phyloP scores from a whole-genome alignment of 1,140 invertebrate species.

The Temnothorax curvispinosus region DNA sequence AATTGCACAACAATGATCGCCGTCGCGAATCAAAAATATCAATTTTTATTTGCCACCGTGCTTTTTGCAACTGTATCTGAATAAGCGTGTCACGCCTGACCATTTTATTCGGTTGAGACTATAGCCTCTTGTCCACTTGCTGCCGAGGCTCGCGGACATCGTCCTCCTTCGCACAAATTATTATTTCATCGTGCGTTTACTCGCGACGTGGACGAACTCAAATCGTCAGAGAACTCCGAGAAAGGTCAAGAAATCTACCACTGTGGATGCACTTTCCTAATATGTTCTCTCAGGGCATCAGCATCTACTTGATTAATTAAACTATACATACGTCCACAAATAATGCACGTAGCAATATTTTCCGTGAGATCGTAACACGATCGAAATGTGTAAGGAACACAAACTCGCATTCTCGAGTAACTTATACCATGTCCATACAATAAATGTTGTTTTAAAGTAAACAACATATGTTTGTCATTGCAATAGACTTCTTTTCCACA shows the following conservation, averaged over 20 bases:
- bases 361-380: too few species aligned
- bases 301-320: too few species aligned
- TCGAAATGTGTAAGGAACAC: too few species aligned
- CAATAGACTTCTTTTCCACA: too few species aligned
- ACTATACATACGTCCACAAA: too few species aligned
- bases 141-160: background rate
- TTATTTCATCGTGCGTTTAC: background rate
- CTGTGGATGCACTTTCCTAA: too few species aligned
- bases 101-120: background rate
- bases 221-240: background rate
- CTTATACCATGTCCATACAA: too few species aligned
- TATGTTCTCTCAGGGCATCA: too few species aligned
- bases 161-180: background rate
- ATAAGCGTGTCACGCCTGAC: constrained; percentile 9
- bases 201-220: background rate
- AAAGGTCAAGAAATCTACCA: background rate
- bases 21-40: constrained; percentile 12
- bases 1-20: constrained; percentile 34
- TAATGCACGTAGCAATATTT: too few species aligned
- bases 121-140: constrained; percentile 23
- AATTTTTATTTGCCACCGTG: constrained; percentile 1
- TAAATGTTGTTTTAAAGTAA: too few species aligned
- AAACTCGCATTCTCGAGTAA: too few species aligned
- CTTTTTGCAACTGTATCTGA: constrained; percentile 44
- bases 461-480: too few species aligned